phyloP scores from a whole-genome alignment of 2,797 vertebrate species.

The Ptychadena robeensis region DNA sequence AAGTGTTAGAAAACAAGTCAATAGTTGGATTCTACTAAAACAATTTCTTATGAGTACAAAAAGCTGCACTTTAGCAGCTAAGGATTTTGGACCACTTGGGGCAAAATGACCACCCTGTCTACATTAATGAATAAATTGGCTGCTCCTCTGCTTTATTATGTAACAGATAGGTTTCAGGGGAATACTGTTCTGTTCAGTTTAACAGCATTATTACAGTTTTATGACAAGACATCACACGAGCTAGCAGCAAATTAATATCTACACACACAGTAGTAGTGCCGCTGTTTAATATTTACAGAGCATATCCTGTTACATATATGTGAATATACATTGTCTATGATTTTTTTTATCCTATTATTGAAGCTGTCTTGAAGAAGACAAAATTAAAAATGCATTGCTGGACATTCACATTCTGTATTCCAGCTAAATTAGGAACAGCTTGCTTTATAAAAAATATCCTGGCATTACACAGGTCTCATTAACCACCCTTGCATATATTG shows the following conservation, averaged over 20 bases:
- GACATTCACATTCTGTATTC: conserved; percentile 16
- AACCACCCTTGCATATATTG: conserved; percentile 18
- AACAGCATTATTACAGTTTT: neutral
- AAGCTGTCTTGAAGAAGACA: neutral
- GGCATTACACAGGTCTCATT: conserved; percentile 2
- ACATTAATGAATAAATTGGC: conserved; percentile 13
- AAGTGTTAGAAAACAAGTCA: neutral
- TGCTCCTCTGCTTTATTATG: conserved; percentile 5
- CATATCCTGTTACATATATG: neutral
- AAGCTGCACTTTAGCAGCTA: conserved; percentile 21
- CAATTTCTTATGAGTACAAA: neutral
- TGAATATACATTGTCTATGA: neutral
- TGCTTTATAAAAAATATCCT: conserved; percentile 17
- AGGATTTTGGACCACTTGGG: conserved; percentile 9
- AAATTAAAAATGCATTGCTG: conserved; percentile 11
- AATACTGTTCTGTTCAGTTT: conserved; percentile 2
- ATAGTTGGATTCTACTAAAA: neutral
- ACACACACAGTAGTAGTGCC: neutral
- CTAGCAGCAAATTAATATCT: neutral
- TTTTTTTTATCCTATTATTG: neutral
- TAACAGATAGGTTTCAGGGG: neutral
- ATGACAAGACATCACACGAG: conserved; percentile 5
- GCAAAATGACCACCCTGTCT: neutral
- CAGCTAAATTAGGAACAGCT: conserved; percentile 30
- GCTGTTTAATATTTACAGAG: neutral